phyloP scores from a whole-genome alignment of 2,113 vertebrate species.

The Maccullochella peelii region DNA sequence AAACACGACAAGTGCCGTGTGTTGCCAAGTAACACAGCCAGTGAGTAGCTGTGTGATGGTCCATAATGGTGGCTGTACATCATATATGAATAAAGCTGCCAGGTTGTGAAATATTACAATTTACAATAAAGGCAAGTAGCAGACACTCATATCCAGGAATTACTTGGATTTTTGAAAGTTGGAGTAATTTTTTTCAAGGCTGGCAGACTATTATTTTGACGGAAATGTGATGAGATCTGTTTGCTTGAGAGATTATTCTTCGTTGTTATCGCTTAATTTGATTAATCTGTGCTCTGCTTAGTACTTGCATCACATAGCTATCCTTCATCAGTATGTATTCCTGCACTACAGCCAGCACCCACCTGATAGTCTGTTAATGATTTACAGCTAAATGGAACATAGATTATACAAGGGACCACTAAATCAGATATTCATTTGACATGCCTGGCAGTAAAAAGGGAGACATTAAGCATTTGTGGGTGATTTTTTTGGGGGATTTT shows the following conservation, averaged over 20 bases:
- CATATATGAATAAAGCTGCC: background rate
- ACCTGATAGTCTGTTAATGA: slow-evolving; percentile 27
- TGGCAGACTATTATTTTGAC: background rate
- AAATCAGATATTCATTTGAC: slow-evolving; percentile 47
- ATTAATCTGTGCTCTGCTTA: slow-evolving; percentile 8
- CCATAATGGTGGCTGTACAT: slow-evolving; percentile 10
- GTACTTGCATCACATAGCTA: slow-evolving; percentile 16
- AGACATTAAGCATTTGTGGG: slow-evolving; percentile 7
- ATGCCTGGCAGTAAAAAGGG: slow-evolving; percentile 24
- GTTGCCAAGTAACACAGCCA: slow-evolving; percentile 77
- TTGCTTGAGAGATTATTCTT: slow-evolving; percentile 23
- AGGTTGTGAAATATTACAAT: background rate
- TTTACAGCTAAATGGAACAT: slow-evolving; percentile 34
- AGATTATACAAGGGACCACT: slow-evolving; percentile 8
- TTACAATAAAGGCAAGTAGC: slow-evolving; percentile 15
- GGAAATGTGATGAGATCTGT: background rate
- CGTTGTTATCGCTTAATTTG: background rate
- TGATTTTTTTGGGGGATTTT: background rate
- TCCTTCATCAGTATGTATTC: slow-evolving; percentile 25
- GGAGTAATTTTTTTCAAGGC: background rate
- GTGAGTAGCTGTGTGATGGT: slow-evolving; percentile 32
- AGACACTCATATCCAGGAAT: background rate
- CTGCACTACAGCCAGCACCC: background rate
- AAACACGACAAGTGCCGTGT: slow-evolving; percentile 51
- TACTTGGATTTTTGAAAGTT: slow-evolving; percentile 10